Conservation (phyloP, 2,888 invertebrate species). For the Cantharis flavilabris region DNA sequence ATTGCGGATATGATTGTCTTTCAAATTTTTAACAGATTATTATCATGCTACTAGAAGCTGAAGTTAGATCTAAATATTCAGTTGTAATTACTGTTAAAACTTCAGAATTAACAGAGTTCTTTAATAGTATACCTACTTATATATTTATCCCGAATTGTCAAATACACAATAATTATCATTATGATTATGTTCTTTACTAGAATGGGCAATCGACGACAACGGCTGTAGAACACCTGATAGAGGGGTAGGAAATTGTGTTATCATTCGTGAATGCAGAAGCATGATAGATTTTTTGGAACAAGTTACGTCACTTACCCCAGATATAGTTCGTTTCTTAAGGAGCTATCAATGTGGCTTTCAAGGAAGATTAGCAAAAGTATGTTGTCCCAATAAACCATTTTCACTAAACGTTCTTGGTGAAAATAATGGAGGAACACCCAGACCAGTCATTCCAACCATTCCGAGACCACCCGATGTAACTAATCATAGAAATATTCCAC, state of each 20-base stretch:
- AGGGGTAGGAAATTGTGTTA: constrained; percentile 49
- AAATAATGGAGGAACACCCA: background rate
- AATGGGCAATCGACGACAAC: constrained; percentile 25
- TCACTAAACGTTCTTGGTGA: background rate
- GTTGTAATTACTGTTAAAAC: no score
- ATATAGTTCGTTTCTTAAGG: background rate
- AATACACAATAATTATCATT: no score
- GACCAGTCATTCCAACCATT: no score
- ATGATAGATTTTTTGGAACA: constrained; percentile 15
- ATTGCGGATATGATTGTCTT: no score
- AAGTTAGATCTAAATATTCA: no score
- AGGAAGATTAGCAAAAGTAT: background rate
- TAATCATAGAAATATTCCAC: background rate
- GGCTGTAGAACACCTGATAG: constrained; percentile 50
- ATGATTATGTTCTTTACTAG: constrained; percentile 4
- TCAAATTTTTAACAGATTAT: no score
- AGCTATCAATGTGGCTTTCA: constrained; percentile 5
- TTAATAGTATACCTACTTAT: no score
- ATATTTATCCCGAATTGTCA: no score
- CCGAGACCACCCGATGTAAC: background rate
- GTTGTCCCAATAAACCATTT: constrained; percentile 4
- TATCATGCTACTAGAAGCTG: no score
- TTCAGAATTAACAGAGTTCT: no score
- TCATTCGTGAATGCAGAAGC: constrained; percentile 40
- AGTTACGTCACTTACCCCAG: background rate